These are phyloP conservation scores for Lithodes maja DNA, from an alignment of 2,888 invertebrate species.

Conservation along the genomic window DNA sequence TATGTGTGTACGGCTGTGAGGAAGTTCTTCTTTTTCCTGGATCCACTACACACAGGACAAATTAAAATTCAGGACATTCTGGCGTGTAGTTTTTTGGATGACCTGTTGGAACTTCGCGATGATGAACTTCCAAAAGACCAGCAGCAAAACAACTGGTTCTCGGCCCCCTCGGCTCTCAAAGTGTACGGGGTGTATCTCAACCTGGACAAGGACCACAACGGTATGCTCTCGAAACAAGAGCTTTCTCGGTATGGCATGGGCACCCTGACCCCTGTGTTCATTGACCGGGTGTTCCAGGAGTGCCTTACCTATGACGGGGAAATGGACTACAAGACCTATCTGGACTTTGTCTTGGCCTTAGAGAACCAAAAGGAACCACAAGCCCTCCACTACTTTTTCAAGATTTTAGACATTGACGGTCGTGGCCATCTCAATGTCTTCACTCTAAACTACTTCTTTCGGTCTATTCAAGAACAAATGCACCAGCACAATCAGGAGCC, in stretches of 20 bases:
- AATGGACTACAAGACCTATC: conserved; percentile 97
- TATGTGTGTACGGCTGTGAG: too few species aligned
- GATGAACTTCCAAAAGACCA: conserved; percentile 88
- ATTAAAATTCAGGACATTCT: too few species aligned
- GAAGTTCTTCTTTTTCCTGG: too few species aligned
- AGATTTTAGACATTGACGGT: conserved; percentile 91
- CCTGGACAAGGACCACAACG: conserved; percentile 94
- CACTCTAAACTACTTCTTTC: conserved; percentile 92
- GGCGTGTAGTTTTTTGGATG: conserved; percentile 94
- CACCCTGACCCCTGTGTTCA: conserved; percentile 91
- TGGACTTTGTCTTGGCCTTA: conserved; percentile 94
- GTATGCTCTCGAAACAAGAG: conserved; percentile 94
- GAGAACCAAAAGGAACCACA: conserved; percentile 95
- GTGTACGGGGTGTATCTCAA: conserved; percentile 96
- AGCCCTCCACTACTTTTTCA: conserved; percentile 91
- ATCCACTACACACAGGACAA: too few species aligned
- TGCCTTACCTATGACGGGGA: conserved; percentile 95
- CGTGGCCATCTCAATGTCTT: conserved; percentile 92
- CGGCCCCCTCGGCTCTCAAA: conserved; percentile 89
- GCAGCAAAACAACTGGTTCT: conserved; percentile 94
- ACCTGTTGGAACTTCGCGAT: conserved; percentile 90
- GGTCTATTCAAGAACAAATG: conserved; percentile 95
- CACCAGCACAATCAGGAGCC: conserved; percentile 89
- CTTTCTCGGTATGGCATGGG: conserved; percentile 92
- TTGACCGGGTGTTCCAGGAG: conserved; percentile 95